Evolutionary conservation across 2,888 invertebrate species (phyloP), one percentile per base, ranked within the genome.

Genomic region (Hermodice carunculata): DNA sequence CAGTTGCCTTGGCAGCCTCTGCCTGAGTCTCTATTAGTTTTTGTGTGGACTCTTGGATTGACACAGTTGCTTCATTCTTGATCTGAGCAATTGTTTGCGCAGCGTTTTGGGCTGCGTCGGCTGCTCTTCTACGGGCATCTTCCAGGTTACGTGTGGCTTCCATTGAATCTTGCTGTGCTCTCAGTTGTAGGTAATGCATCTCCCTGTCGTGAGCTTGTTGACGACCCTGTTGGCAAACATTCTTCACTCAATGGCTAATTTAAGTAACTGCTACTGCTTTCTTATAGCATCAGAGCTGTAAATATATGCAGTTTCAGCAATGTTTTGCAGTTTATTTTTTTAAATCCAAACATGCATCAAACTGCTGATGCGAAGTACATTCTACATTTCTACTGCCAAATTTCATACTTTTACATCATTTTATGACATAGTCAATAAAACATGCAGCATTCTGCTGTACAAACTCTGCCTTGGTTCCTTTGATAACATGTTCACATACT

Each of bases 191-290:
- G 3, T 76, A 69, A 46, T 76, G 74, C 75, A 82, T 69, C 34
- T 82, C 79, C 11, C 67, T 69, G 17, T 73, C 75, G 66, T 82
- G 80, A 17, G 69, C 73, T 60, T 81, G 82, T 57, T 83, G 81
- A 37, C 78, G 74, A 1, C 79, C 78, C 83, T 82, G 66, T 1
- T 17, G n/a, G 40, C n/a, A 8, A 43, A 14, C 5, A 24, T 1
- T 22, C 14, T 14, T 6, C 6, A 43, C 19, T 43, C 6, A 43
- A 43, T 14, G 14, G 24, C 43, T 5, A 43, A 43, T 4, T 26
- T 19, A 46, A 3, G 2, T 46, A 19, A 14, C 11, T 14, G 3
- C 1, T 19, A 14, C 43, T 51, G n/a, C n/a, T n/a, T n/a, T n/a
- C n/a, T n/a, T n/a, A n/a, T n/a, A n/a, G n/a, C n/a, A n/a, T n/a